Evolutionary conservation across 2,888 invertebrate species (phyloP).

Genomic region (Hemicrepidius hirtus): DNA sequence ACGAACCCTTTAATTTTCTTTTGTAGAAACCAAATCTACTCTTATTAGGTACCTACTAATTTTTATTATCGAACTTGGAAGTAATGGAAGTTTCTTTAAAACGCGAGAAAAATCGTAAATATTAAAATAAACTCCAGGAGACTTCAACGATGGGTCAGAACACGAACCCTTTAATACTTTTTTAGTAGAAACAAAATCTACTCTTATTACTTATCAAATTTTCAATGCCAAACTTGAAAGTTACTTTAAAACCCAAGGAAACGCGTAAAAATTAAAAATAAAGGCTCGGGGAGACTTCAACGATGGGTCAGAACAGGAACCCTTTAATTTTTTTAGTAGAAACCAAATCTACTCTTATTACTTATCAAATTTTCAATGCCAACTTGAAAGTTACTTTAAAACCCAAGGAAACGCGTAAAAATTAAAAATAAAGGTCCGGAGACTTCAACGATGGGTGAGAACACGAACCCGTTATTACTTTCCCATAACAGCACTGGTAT

Average conservation of each 20-base stretch:
- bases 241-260: neutral
- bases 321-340: neutral
- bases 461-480: neutral
- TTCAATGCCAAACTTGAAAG: neutral
- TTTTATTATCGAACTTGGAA: neutral
- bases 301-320: neutral
- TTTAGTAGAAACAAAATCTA: no score
- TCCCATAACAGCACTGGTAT: no score
- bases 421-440: neutral
- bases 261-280: no score
- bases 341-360: neutral
- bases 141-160: neutral
- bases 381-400: neutral
- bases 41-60: neutral
- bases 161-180: neutral
- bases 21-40: neutral
- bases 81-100: no score
- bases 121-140: neutral
- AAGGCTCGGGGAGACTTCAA: neutral
- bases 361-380: no score
- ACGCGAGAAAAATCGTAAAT: neutral
- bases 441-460: neutral
- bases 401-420: neutral
- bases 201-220: neutral
- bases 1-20: neutral